These are phyloP conservation scores for Meda fulgida DNA, from an alignment of 2,797 vertebrate species.

Conservation along the genomic window DNA sequence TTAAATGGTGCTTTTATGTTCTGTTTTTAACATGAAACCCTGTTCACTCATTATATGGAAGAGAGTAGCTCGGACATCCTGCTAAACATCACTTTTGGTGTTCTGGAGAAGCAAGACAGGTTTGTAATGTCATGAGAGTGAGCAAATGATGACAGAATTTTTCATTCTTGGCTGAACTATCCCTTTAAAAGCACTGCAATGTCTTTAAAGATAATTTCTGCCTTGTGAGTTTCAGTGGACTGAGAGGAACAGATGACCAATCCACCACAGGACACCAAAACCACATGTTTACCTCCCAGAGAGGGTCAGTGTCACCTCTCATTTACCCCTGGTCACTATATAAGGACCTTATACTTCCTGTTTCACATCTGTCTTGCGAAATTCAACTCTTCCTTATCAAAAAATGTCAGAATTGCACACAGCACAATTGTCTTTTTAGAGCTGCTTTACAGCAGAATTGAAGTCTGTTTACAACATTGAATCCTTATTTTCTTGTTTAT, in stretches of 20 bases:
- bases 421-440: neutral
- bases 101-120: neutral
- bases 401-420: slow-evolving; percentile 1
- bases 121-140: neutral
- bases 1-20: neutral
- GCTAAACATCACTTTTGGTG: neutral
- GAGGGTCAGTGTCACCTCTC: neutral
- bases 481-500: neutral
- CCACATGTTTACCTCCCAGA: neutral
- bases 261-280: neutral
- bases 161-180: neutral
- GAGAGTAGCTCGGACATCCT: neutral
- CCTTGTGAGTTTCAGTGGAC: neutral
- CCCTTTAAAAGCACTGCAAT: neutral
- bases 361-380: slow-evolving; percentile 2
- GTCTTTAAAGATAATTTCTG: neutral
- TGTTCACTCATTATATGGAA: neutral
- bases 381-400: neutral
- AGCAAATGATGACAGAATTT: neutral
- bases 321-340: neutral
- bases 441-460: neutral
- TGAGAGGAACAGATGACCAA: slow-evolving; percentile 7
- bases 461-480: neutral
- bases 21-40: neutral
- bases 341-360: neutral